Conservation (phyloP, 2,797 vertebrate species). For the Sebastes nivosus region DNA sequence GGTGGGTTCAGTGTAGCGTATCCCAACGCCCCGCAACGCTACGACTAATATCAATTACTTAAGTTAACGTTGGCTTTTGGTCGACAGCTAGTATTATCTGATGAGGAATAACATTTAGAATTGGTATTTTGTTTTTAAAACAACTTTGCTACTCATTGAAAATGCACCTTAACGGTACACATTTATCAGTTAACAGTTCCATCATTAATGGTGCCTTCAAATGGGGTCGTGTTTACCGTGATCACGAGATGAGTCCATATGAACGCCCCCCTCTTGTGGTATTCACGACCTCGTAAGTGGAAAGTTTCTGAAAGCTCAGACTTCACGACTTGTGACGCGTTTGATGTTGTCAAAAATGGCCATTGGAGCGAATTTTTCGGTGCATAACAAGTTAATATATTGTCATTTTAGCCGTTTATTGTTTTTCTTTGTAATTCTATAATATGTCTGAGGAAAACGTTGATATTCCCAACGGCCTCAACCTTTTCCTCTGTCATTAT, state of each 20-base stretch:
- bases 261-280: fast-evolving
- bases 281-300: too few relatives aligned
- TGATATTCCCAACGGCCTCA: too few relatives aligned
- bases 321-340: too few relatives aligned
- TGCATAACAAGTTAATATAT: too few relatives aligned
- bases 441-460: too few relatives aligned
- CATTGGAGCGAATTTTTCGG: too few relatives aligned
- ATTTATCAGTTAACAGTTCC: fast-evolving
- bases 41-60: slow-evolving; percentile 59
- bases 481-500: fast-evolving
- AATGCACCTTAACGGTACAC: background rate
- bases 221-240: too few relatives aligned
- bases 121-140: background rate
- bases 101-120: background rate
- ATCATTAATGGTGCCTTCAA: too few relatives aligned
- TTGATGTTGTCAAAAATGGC: too few relatives aligned
- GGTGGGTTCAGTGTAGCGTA: background rate
- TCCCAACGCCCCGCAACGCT: background rate
- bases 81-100: background rate
- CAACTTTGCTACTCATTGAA: background rate
- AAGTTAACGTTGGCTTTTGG: slow-evolving; percentile 58
- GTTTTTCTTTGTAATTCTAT: too few relatives aligned
- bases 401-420: too few relatives aligned
- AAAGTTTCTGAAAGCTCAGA: too few relatives aligned
- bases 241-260: fast-evolving